Conservation (phyloP, 2,113 vertebrate species). For the Gnathonemus echidnorhynchus region DNA sequence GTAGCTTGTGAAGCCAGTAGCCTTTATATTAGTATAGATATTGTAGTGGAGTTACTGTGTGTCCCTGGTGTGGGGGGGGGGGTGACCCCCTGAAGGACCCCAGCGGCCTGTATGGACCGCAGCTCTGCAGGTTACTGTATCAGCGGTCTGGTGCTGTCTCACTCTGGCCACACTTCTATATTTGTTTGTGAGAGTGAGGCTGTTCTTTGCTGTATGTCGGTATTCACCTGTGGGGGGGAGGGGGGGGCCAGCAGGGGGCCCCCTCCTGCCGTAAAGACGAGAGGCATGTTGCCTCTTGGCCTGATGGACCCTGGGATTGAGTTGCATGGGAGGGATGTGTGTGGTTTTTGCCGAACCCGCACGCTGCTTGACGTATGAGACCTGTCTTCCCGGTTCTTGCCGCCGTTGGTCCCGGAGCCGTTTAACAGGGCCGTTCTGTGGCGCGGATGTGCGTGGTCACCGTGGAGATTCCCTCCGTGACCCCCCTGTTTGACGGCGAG, state of each 20-base stretch:
- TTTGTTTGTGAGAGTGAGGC: neutral
- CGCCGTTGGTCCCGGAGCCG: neutral
- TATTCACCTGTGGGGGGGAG: neutral
- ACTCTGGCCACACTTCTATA: neutral
- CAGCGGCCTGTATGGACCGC: neutral
- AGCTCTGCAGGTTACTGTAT: neutral
- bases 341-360: neutral
- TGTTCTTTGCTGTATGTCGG: neutral
- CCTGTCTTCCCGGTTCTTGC: neutral
- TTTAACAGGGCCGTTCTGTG: neutral
- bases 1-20: neutral
- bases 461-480: neutral
- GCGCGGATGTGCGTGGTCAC: neutral
- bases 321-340: neutral
- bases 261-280: neutral
- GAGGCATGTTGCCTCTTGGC: neutral
- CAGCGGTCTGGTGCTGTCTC: neutral
- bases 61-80: neutral
- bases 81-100: neutral
- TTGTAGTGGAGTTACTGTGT: neutral
- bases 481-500: neutral
- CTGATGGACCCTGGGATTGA: neutral
- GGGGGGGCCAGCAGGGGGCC: neutral
- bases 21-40: neutral
- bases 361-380: neutral